Conservation (phyloP, 2,888 invertebrate genomes). For the Cecidostiba fungosa region DNA sequence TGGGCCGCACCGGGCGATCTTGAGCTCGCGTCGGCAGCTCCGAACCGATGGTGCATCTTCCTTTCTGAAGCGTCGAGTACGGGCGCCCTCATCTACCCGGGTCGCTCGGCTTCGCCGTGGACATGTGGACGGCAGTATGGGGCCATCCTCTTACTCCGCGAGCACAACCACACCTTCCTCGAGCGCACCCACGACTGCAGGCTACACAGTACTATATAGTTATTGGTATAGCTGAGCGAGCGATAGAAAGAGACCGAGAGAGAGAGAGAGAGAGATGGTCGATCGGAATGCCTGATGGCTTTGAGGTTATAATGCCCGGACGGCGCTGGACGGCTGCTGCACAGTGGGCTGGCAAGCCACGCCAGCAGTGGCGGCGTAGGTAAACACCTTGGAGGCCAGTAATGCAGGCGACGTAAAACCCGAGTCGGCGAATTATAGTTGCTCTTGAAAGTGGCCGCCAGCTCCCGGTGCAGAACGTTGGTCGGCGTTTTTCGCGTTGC, state of each 20-base stretch:
- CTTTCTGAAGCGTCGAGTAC: not conserved
- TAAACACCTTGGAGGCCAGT: not conserved
- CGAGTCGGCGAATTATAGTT: too few species aligned
- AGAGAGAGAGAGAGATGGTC: not conserved
- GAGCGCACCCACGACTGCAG: not conserved
- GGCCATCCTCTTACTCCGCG: constrained; percentile 26
- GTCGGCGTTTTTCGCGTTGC: not conserved
- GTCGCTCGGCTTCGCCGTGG: constrained; percentile 47
- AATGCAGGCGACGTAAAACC: not conserved
- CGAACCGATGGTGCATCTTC: constrained; percentile 20
- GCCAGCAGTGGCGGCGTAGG: constrained; percentile 19
- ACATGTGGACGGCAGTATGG: constrained; percentile 59
- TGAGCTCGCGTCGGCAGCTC: constrained; percentile 25
- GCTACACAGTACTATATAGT: not conserved
- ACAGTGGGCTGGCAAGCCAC: constrained; percentile 17
- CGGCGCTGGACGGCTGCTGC: constrained; percentile 12
- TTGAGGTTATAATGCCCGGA: constrained; percentile 54
- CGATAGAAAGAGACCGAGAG: not conserved
- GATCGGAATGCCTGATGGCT: constrained; percentile 15
- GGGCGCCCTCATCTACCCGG: constrained; percentile 11
- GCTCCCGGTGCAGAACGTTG: not conserved
- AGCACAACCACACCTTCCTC: constrained; percentile 35
- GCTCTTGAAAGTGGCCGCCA: not conserved
- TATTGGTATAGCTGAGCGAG: too few species aligned
- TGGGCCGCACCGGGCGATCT: constrained; percentile 10